Percentiles rank a stretch among this genome's conserved stretches.
Evolutionary conservation across 2,888 invertebrate genomes (phyloP).

Genomic region (Melikaiella ostensackeni): DNA sequence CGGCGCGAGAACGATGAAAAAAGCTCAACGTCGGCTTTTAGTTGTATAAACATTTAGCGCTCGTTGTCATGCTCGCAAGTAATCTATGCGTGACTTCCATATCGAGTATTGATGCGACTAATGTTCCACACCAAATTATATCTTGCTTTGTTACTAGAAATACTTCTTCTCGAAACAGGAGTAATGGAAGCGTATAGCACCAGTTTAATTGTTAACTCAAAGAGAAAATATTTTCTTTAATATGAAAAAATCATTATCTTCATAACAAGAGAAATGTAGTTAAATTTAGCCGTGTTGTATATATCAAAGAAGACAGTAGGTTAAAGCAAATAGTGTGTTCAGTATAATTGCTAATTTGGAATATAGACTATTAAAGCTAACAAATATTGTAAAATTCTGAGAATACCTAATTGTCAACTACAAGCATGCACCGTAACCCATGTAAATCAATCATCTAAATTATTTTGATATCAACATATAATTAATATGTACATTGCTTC

Average conservation of each 20-base stretch:
- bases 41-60: conserved; percentile 65
- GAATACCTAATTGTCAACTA: background rate
- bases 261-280: background rate
- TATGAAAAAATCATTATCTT: conserved; percentile 38
- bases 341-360: background rate
- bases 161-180: conserved; percentile 43
- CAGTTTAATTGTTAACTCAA: conserved; percentile 43
- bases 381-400: background rate
- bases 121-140: conserved; percentile 43
- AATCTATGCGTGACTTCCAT: conserved; percentile 59
- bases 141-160: conserved; percentile 47
- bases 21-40: conserved; percentile 63
- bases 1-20: background rate
- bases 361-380: background rate
- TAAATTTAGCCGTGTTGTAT: too few relatives aligned
- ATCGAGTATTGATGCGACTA: conserved; percentile 52
- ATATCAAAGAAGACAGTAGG: too few relatives aligned
- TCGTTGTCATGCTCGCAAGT: conserved; percentile 53
- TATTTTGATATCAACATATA: too few relatives aligned
- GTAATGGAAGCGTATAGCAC: conserved; percentile 16
- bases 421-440: too few relatives aligned
- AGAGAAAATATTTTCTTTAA: conserved; percentile 32
- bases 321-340: too few relatives aligned
- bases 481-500: too few relatives aligned
- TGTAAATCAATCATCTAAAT: too few relatives aligned